Conservation (phyloP, 2,797 vertebrate genomes). For the Champsocephalus gunnari region DNA sequence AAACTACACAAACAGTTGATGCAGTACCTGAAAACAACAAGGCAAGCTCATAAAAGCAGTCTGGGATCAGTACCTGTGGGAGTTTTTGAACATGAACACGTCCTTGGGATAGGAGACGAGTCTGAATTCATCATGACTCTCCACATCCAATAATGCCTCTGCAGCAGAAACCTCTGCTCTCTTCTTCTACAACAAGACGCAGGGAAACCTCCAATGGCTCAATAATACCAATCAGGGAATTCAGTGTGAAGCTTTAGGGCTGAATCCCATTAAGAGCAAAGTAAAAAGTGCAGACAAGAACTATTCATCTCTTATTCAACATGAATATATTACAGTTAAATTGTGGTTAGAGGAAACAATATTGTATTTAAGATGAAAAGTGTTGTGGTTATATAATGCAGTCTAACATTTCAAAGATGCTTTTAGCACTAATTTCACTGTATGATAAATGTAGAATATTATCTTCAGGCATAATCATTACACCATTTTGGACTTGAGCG, state of each 20-base stretch:
- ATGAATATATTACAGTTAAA: conserved; percentile 38
- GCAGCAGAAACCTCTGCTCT: conserved; percentile 55
- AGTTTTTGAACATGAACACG: conserved; percentile 53
- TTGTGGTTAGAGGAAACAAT: conserved; percentile 18
- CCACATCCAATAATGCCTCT: conserved; percentile 60
- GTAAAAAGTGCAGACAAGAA: conserved; percentile 37
- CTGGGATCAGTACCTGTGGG: conserved; percentile 29
- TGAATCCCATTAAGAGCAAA: conserved; percentile 54
- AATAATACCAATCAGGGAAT: conserved; percentile 41
- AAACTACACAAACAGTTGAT: conserved; percentile 33
- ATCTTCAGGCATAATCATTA: conserved; percentile 4
- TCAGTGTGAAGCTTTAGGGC: conserved; percentile 50
- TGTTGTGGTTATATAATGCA: conserved; percentile 8
- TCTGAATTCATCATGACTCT: conserved; percentile 63
- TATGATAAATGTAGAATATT: conserved; percentile 10
- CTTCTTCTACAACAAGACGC: conserved; percentile 40
- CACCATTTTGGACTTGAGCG: neutral
- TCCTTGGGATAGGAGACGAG: conserved; percentile 66
- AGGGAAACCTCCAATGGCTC: conserved; percentile 51
- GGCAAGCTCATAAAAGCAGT: conserved; percentile 25
- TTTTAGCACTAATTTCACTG: conserved; percentile 18
- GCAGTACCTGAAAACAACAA: conserved; percentile 30
- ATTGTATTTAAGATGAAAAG: conserved; percentile 24
- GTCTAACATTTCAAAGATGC: conserved; percentile 8
- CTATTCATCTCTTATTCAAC: conserved; percentile 35